phyloP scores from a whole-genome alignment of 1,140 invertebrate genomes.

The Heliconius melpomene region DNA sequence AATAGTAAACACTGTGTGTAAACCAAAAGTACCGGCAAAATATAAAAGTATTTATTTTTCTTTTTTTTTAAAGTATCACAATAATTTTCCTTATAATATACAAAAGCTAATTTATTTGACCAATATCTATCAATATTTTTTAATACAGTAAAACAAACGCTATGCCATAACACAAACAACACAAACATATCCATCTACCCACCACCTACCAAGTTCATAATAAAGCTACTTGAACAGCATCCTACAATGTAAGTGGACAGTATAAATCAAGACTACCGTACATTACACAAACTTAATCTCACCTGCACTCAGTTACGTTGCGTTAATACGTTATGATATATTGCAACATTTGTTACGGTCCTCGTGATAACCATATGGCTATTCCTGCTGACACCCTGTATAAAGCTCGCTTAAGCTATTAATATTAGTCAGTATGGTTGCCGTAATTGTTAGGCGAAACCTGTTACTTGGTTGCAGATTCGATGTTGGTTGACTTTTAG shows the following conservation, averaged over 20 bases:
- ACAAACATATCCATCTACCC: no score
- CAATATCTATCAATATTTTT: no score
- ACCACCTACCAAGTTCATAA: constrained; percentile 13
- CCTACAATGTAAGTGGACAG: constrained; percentile 35
- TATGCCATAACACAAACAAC: constrained; percentile 12
- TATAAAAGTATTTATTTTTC: no score
- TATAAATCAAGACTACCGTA: constrained; percentile 53
- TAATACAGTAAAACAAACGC: not conserved
- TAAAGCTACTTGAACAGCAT: constrained; percentile 20
- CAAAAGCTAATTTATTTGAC: no score
- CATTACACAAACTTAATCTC: constrained; percentile 56
- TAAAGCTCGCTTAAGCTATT: constrained; percentile 10
- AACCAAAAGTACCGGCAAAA: no score
- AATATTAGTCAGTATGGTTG: not conserved
- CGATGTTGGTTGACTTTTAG: no score
- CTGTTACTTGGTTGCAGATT: no score
- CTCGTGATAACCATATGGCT: constrained; percentile 20
- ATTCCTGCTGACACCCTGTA: constrained; percentile 16
- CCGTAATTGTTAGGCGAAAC: not conserved
- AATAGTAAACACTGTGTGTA: no score
- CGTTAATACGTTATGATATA: constrained; percentile 59
- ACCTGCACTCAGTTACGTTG: constrained; percentile 56
- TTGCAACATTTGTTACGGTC: constrained; percentile 50
- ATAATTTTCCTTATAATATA: no score
- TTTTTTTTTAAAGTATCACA: no score